Percentiles rank a stretch among this genome's conserved stretches.
These are phyloP conservation scores for Oreocharis arfaki DNA, from an alignment of 2,113 vertebrate species.

Conservation along the genomic window DNA sequence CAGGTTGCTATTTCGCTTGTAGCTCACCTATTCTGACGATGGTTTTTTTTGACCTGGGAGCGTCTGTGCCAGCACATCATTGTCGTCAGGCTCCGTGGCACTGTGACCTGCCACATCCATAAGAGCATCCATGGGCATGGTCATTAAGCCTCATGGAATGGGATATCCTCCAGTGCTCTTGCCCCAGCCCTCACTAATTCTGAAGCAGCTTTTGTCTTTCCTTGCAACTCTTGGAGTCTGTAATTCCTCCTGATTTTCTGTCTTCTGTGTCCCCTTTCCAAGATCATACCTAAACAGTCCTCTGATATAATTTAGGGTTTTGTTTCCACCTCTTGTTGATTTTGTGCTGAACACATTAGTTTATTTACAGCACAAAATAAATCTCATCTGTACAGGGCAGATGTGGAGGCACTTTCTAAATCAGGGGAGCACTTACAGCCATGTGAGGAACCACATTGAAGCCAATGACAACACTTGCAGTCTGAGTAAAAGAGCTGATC, in stretches of 20 bases:
- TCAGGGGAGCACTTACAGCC: neutral
- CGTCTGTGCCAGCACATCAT: neutral
- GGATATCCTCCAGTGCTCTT: neutral
- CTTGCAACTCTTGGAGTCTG: neutral
- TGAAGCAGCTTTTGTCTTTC: neutral
- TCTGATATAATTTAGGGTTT: neutral
- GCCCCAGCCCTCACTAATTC: neutral
- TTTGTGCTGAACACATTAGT: neutral
- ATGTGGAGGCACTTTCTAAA: neutral
- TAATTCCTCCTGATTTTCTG: neutral
- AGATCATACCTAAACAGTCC: neutral
- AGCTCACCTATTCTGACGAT: neutral
- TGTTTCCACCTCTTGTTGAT: rapidly evolving
- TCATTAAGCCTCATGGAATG: neutral
- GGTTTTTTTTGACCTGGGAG: neutral
- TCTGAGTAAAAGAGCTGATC: neutral
- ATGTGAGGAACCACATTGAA: rapidly evolving
- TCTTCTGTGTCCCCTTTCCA: neutral
- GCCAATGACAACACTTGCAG: neutral
- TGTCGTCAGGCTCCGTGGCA: neutral
- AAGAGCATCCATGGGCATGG: neutral
- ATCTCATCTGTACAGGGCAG: neutral
- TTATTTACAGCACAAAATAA: neutral
- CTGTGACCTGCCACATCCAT: neutral
- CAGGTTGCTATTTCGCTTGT: neutral